A percentile compares a stretch with the other conserved stretches of the same genome.
Evolutionary conservation across 2,888 invertebrate genomes (phyloP).

Genomic region (Colostygia pectinataria): DNA sequence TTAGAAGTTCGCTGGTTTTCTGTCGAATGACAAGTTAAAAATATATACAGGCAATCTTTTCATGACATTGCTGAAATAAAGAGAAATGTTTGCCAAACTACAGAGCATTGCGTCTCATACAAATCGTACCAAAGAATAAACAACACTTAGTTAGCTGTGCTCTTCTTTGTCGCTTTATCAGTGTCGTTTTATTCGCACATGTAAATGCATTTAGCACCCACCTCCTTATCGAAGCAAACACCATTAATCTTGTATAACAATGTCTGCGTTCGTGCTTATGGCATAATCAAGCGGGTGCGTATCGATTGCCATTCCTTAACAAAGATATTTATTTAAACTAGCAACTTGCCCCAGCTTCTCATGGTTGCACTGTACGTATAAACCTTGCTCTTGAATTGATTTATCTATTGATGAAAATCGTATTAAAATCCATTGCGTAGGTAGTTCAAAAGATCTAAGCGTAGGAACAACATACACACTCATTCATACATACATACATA

Average conservation of each 20-base stretch:
- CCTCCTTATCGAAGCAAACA: slow-evolving; percentile 73
- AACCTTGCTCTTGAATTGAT: no score
- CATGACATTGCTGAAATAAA: no score
- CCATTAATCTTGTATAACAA: slow-evolving; percentile 82
- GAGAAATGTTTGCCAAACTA: not conserved
- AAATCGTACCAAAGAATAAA: slow-evolving; percentile 46
- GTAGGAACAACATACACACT: no score
- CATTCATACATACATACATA: no score
- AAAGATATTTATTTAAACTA: slow-evolving; percentile 46
- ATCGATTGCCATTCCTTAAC: slow-evolving; percentile 54
- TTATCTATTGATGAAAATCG: no score
- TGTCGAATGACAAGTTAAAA: no score
- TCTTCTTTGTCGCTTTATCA: slow-evolving; percentile 77
- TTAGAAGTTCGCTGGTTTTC: no score
- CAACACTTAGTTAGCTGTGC: slow-evolving; percentile 36
- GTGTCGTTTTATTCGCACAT: slow-evolving; percentile 77
- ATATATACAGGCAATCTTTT: no score
- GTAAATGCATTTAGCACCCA: slow-evolving; percentile 82
- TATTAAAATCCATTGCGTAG: no score
- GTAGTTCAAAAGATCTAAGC: no score
- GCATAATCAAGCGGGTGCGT: slow-evolving; percentile 71
- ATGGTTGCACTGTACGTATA: no score
- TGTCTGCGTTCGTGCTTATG: slow-evolving; percentile 67
- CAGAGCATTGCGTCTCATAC: slow-evolving; percentile 43
- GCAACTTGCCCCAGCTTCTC: no score